Conservation (phyloP, 2,113 vertebrate genomes). For the Barbus barbus region DNA sequence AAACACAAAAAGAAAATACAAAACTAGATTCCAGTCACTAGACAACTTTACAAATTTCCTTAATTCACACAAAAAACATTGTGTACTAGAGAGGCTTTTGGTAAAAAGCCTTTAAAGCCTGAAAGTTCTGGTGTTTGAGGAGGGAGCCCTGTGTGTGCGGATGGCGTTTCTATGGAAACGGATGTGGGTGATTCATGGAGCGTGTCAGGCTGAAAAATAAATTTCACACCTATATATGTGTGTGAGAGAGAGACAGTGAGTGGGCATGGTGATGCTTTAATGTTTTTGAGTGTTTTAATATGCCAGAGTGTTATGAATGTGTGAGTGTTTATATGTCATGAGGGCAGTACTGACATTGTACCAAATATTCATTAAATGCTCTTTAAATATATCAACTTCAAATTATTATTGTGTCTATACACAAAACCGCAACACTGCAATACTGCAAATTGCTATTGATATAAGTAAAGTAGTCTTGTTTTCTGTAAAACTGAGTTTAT, state of each 20-base stretch:
- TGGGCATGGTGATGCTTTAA: slow-evolving; percentile 4
- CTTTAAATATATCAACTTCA: background rate
- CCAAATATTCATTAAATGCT: background rate
- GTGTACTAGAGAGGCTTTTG: background rate
- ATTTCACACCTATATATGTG: slow-evolving; percentile 67
- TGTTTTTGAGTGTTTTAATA: background rate
- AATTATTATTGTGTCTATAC: background rate
- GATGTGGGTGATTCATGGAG: slow-evolving; percentile 69
- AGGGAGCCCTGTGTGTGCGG: background rate
- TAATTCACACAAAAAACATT: background rate
- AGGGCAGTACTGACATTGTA: background rate
- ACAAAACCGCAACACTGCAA: too few species aligned
- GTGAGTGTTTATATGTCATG: background rate
- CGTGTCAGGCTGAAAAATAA: slow-evolving; percentile 71
- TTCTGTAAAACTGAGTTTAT: too few species aligned
- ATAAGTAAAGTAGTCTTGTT: too few species aligned
- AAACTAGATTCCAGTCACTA: background rate
- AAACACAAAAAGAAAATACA: background rate
- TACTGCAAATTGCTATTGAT: too few species aligned
- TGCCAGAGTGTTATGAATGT: background rate
- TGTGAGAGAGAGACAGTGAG: background rate
- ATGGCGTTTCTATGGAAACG: slow-evolving; percentile 74
- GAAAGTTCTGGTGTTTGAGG: background rate
- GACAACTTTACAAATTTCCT: background rate
- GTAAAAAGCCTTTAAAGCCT: background rate